Evolutionary conservation across 1,140 invertebrate genomes (phyloP), one percentile per base, ranked within the genome.

Genomic region (Calliopsis andreniformis): DNA sequence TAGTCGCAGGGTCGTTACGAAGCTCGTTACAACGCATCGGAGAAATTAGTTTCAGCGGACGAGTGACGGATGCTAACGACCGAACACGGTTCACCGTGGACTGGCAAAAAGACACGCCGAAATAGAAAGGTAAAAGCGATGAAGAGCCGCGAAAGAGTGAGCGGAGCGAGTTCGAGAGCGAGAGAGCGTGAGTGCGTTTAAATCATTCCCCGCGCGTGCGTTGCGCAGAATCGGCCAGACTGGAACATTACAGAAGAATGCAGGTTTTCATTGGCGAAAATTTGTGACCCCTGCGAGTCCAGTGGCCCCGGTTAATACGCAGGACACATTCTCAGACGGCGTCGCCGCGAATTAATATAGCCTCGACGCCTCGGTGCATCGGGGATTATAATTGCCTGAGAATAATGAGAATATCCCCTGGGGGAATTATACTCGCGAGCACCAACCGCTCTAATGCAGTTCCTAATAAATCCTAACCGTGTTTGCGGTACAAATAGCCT

Each of bases 291-390:
- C 58, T 16, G 23, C 32, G 63, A 76, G 80, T 83, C 81, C 78
- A 83, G 63, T 75, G 82, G 78, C 81, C 81, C 20, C 77, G 45
- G 53, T 78, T 84, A 84, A 84, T 80, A 73, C 78, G 66, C 59
- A 47, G 51, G 59, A 76, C 83, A 76, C 83, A 84, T 84, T 84
- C 83, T 84, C 83, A 84, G 83, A 84, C 83, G 78, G 82, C 78
- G 82, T 80, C 82, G 78, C 28, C 78, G 77, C 64, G 82, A 84
- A 84, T 84, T 84, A 84, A 84, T 84, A 84, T 84, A 84, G 82
- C 81, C 82, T 67, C 73, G 69, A 78, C 68, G 62, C 64, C 68
- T 76, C 55, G 64, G 56, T 78, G 78, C 68, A 80, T 84, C 82
- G 71, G 67, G 79, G 83, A 84, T 84, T 84, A 84, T 84, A 84